Evolutionary conservation across 2,888 invertebrate species (phyloP).

Genomic region (Theretra japonica): DNA sequence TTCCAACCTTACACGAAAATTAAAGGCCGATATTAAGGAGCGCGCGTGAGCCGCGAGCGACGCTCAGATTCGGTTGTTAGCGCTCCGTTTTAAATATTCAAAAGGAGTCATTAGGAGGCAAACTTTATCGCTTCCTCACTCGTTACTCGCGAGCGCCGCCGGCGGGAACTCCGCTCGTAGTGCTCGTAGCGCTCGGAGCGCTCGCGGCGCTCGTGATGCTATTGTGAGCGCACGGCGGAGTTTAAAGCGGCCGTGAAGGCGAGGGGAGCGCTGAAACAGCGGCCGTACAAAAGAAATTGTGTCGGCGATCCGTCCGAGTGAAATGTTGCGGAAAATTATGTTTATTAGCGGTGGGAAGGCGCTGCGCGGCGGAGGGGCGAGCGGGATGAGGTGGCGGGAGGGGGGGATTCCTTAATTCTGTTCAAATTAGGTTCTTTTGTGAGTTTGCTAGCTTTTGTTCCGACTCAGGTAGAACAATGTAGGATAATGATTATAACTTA

Average conservation of each 20-base stretch:
- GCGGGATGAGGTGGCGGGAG: background rate
- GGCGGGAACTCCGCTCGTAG: background rate
- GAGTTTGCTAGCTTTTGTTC: conserved; percentile 1
- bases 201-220: background rate
- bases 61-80: conserved; percentile 12
- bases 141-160: conserved; percentile 8
- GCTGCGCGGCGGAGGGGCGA: background rate
- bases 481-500: background rate
- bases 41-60: background rate
- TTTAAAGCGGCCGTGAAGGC: background rate
- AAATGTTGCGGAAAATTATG: conserved; percentile 27
- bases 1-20: background rate
- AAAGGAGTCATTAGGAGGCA: conserved; percentile 40
- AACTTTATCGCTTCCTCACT: conserved; percentile 31
- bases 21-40: background rate
- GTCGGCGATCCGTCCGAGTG: conserved; percentile 23
- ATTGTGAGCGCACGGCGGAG: conserved; percentile 7
- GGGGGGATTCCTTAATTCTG: background rate
- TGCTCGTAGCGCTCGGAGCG: conserved; percentile 8
- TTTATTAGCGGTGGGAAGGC: conserved; percentile 22
- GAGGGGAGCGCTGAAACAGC: conserved; percentile 18
- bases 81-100: conserved; percentile 38
- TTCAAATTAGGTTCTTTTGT: background rate
- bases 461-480: background rate
- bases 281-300: conserved; percentile 17